Evolutionary conservation across 1,140 invertebrate genomes (phyloP), one percentile per base, ranked within the genome.

Genomic region (Macrobrachium rosenbergii): DNA sequence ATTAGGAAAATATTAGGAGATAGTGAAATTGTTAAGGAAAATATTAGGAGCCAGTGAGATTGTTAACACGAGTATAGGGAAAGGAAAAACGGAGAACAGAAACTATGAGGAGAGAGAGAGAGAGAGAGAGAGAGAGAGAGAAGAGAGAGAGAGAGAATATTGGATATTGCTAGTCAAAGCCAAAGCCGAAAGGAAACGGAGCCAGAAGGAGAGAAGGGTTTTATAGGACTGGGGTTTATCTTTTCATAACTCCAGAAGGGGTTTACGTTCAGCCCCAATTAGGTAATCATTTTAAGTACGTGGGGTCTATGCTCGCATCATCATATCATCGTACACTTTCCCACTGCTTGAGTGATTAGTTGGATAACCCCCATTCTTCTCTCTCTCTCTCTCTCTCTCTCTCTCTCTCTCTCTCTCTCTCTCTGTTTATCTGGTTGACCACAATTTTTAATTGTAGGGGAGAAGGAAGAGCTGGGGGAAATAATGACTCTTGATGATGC

Each of bases 201-300:
- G 52, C 8, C 52, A 52, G 52, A 52, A 52, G 6, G 52, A 52
- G 52, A 52, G 52, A 12, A 52, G 52, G 52, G 52, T 52, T 52
- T 52, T 52, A 52, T 52, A 52, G 52, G 52, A 52, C 52, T 52
- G 52, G 52, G 79, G 28, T 58, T 58, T 67, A 73, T 62, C 76
- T 72, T 64, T 72, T 80, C 77, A 79, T 80, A 80, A 86, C 72
- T 80, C 52, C 76, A 73, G 83, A 85, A 79, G 83, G 45, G 83
- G 77, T 78, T 84, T 73, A 64, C 63, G 64, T 86, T 86, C 77
- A 72, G 6, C 64, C 83, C 76, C 83, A 86, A 86, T 86, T 86
- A 86, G 76, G 83, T 86, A 86, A 86, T 86, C 77, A 80, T 80
- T 86, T 86, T 86, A 86, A 80, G 75, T 37, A 72, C 21, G 6